Percentiles rank a stretch among this genome's conserved stretches.
These are phyloP conservation scores for Mormyrus hasselquistii DNA, from an alignment of 2,797 vertebrate genomes.

Conservation along the genomic window DNA sequence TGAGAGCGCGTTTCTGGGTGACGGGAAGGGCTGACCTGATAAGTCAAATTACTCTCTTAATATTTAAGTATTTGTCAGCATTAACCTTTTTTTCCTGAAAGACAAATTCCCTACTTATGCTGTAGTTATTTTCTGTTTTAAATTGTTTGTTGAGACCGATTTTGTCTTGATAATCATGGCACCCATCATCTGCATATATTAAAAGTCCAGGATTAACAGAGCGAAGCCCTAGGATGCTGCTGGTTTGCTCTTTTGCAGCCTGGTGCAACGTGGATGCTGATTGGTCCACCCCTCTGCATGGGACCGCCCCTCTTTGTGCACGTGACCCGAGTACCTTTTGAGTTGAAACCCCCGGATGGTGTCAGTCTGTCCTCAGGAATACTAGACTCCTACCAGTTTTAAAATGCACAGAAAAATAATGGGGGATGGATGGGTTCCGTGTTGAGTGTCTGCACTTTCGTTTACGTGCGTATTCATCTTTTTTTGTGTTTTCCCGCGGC, in stretches of 20 bases:
- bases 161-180: slow-evolving; percentile 55
- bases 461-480: background rate
- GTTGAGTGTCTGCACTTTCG: background rate
- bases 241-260: background rate
- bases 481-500: background rate
- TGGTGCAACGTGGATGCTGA: background rate
- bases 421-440: background rate
- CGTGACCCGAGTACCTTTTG: background rate
- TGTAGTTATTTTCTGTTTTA: slow-evolving; percentile 53
- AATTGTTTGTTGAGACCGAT: slow-evolving; percentile 66
- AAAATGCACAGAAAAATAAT: background rate
- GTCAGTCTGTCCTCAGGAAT: background rate
- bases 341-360: background rate
- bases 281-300: background rate
- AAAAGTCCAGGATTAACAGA: slow-evolving; percentile 24
- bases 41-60: slow-evolving; percentile 65
- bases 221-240: background rate
- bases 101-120: slow-evolving; percentile 63
- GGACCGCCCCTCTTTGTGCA: background rate
- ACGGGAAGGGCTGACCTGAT: slow-evolving; percentile 60
- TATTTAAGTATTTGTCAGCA: slow-evolving; percentile 71
- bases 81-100: slow-evolving; percentile 65
- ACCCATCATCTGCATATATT: slow-evolving; percentile 34
- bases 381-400: background rate
- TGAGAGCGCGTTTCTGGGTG: slow-evolving; percentile 48